Conservation (phyloP, 2,797 vertebrate genomes). For the Manis pentadactyla region DNA sequence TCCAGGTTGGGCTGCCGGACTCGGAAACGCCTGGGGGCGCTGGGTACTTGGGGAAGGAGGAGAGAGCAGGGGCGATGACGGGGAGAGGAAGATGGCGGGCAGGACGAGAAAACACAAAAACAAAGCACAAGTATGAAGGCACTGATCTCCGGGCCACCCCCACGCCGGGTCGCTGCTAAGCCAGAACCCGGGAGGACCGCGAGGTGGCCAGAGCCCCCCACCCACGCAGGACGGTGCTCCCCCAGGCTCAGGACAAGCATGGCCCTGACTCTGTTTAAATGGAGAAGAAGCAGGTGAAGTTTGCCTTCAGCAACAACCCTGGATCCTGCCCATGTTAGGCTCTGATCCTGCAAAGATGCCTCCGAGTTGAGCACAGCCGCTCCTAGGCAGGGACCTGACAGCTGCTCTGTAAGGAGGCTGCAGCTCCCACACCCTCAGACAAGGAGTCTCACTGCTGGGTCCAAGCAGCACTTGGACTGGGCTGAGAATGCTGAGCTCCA, state of each 20-base stretch:
- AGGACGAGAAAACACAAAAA: conserved; percentile 75
- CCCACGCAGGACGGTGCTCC: neutral
- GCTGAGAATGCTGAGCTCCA: neutral
- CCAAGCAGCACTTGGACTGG: neutral
- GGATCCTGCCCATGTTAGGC: neutral
- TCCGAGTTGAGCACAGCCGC: neutral
- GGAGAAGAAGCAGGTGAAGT: neutral
- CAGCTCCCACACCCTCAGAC: neutral
- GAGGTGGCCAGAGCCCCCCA: neutral
- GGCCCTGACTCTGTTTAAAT: neutral
- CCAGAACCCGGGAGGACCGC: neutral
- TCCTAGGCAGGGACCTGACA: too few relatives aligned
- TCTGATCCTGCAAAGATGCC: conserved; percentile 1
- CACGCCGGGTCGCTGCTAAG: neutral
- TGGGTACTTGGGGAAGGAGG: conserved; percentile 92
- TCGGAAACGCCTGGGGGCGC: conserved; percentile 92
- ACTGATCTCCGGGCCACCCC: neutral
- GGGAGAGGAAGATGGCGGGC: neutral
- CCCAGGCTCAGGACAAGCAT: neutral
- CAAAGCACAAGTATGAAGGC: conserved; percentile 77
- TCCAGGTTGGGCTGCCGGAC: conserved; percentile 92
- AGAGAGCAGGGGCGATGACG: conserved; percentile 58
- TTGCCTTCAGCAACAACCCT: neutral
- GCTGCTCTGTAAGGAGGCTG: neutral
- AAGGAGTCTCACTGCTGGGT: neutral